Percentiles rank a stretch among this genome's conserved stretches.
Conservation (phyloP, 2,797 vertebrate species). For the Brachyalestes nurse region DNA sequence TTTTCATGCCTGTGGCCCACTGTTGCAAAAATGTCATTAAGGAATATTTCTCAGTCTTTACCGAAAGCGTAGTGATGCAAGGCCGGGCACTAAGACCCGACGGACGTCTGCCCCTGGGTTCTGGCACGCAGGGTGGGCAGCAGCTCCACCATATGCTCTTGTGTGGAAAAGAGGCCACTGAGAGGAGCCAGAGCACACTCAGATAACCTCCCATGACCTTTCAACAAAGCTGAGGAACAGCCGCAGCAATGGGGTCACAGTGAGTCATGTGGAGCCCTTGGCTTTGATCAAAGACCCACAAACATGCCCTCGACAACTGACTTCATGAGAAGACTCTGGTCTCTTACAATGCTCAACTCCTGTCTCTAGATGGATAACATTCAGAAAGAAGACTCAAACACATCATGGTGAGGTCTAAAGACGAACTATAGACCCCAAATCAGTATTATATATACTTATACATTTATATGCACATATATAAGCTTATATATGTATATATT, state of each 20-base stretch:
- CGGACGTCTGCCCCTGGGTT: conserved; percentile 9
- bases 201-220: conserved; percentile 50
- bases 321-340: neutral
- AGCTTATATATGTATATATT: too few species aligned
- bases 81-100: conserved; percentile 5
- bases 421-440: too few species aligned
- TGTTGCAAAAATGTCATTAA: neutral
- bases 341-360: too few species aligned
- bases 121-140: conserved; percentile 27
- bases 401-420: too few species aligned
- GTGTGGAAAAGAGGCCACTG: conserved; percentile 15
- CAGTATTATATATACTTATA: too few species aligned
- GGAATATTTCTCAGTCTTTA: neutral
- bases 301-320: neutral
- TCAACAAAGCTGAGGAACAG: conserved; percentile 6
- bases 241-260: neutral
- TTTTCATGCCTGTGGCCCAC: too few species aligned
- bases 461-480: too few species aligned
- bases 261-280: neutral
- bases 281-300: conserved; percentile 10
- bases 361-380: too few species aligned
- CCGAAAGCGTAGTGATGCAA: too few species aligned
- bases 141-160: conserved; percentile 40
- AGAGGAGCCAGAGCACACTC: conserved; percentile 28
- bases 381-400: too few species aligned